Conservation (phyloP, 2,113 vertebrate species). For the Heterochromis multidens region DNA sequence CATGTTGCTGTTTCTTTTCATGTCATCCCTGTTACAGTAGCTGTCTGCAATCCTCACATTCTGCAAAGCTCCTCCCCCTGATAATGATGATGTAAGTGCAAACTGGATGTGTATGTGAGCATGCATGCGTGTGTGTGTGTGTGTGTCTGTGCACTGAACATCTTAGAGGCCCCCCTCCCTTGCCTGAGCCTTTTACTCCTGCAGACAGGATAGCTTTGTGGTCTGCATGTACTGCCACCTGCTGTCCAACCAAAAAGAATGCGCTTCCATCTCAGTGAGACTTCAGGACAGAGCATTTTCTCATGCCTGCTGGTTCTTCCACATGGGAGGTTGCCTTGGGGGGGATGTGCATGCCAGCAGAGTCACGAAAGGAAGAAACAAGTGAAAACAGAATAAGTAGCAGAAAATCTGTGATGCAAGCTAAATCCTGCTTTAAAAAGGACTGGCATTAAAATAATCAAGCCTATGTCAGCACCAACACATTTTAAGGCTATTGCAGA, state of each 20-base stretch:
- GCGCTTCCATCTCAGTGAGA: background rate
- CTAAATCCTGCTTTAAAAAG: background rate
- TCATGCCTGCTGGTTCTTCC: background rate
- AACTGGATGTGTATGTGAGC: slow-evolving; percentile 34
- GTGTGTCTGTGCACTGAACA: slow-evolving; percentile 28
- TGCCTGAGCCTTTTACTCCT: slow-evolving; percentile 34
- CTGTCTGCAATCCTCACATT: slow-evolving; percentile 63
- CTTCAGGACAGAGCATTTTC: slow-evolving; percentile 9
- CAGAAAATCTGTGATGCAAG: background rate
- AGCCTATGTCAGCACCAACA: background rate
- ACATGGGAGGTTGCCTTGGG: background rate
- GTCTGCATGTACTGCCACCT: slow-evolving; percentile 45
- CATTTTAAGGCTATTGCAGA: background rate
- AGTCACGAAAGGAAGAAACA: background rate
- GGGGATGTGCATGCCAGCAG: background rate
- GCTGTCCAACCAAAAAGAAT: slow-evolving; percentile 33
- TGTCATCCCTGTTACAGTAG: slow-evolving; percentile 53
- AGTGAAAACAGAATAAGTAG: background rate
- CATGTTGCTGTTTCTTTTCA: slow-evolving; percentile 31
- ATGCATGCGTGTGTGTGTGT: slow-evolving; percentile 2
- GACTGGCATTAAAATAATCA: background rate
- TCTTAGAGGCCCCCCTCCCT: slow-evolving; percentile 37
- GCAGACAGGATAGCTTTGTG: slow-evolving; percentile 45
- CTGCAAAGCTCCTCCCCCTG: slow-evolving; percentile 57
- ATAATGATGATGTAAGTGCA: slow-evolving; percentile 55